phyloP scores from a whole-genome alignment of 2,113 vertebrate genomes.

The Peucedramus taeniatus region DNA sequence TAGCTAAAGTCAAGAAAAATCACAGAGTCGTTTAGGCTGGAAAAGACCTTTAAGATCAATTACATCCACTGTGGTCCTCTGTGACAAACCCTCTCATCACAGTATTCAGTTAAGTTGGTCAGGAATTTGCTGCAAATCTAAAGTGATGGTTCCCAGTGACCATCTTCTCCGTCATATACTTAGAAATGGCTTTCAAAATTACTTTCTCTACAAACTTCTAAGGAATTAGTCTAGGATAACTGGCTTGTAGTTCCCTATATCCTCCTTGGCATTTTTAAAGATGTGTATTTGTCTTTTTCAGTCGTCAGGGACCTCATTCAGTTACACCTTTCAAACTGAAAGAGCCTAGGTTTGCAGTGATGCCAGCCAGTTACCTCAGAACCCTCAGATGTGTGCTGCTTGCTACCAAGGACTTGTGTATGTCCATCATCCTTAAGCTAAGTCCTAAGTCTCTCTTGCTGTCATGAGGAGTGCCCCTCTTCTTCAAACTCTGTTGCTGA shows the following conservation, averaged over 20 bases:
- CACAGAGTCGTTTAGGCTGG: background rate
- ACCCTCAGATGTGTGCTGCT: background rate
- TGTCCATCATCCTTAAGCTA: background rate
- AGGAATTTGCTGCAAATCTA: background rate
- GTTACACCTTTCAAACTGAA: background rate
- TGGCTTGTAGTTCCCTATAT: background rate
- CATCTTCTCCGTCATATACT: background rate
- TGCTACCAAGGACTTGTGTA: background rate
- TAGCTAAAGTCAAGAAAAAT: background rate
- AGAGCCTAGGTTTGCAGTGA: background rate
- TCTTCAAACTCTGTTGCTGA: background rate
- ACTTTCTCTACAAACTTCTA: background rate
- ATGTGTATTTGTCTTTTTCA: background rate
- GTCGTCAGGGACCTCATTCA: background rate
- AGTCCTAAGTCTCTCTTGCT: background rate
- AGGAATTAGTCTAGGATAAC: background rate
- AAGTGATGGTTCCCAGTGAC: background rate
- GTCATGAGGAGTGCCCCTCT: background rate
- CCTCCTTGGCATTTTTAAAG: background rate
- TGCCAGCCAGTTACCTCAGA: background rate
- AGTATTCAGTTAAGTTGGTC: background rate
- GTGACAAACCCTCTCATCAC: background rate
- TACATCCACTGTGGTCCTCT: background rate
- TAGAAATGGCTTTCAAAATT: background rate
- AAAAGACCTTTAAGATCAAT: background rate